Evolutionary conservation across 64 coral and sea anemone genomes (phyloP), one percentile per base, ranked within the genome.

Genomic region (Porites lutea): DNA sequence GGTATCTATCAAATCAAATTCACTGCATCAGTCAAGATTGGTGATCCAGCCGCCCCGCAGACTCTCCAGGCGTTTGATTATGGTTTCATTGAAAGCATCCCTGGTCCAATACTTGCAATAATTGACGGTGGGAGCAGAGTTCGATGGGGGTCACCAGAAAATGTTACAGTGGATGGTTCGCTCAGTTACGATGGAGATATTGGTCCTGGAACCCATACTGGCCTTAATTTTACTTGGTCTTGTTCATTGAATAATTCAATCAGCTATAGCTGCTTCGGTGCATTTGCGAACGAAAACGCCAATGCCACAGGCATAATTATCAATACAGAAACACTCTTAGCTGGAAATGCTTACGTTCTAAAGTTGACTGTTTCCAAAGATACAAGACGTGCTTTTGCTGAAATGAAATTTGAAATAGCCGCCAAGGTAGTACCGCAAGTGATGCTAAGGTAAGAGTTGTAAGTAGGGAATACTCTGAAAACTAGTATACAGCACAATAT

Each of bases 1-100:
- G 81, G 81, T 49, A 68, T 84, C 47, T 47, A 84, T 84, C 81
- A 68, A 65, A 63, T 84, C 45, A 84, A 69, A 50, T 84, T 84
- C 18, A 84, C 48, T 21, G 81, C 63, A 19, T 68, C 48, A 51
- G 4, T 52, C 48, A 52, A 44, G 3, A 5, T 68, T 18, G 81
- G 81, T 68, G 63, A 84, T 51, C 81, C 62, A 51, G 16, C 19
- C 19, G 63, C 13, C 8, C 81, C 81, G 6, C 45, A 63, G 15
- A 68, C 63, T 19, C 18, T 84, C 5, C 15, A 50, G 2, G 81
- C 81, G 18, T 84, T 84, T 69, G 81, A 84, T 64, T 84, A 68
- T 48, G 81, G 81, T 4, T 84, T 84, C 22, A 84, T 84, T 84
- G 7, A 84, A 19, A 65, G 46, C 47, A 68, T 84, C 51, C 1